Evolutionary conservation across 2,113 vertebrate species (phyloP).

Genomic region (Montifringilla adamsi): DNA sequence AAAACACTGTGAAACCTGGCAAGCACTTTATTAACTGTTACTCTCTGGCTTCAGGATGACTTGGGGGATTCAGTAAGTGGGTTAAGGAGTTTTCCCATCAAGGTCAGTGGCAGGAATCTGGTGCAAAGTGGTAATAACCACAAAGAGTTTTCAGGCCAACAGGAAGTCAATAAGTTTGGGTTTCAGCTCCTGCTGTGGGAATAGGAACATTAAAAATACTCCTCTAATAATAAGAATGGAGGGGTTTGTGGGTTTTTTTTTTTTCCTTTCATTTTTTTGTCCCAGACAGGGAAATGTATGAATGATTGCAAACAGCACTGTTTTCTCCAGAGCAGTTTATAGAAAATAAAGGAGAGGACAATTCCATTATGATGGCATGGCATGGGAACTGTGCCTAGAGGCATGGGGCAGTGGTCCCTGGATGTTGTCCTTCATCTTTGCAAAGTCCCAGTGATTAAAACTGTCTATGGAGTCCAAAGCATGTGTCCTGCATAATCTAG

Average conservation of each 20-base stretch:
- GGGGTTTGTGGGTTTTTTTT: fast-evolving
- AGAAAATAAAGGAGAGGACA: background rate
- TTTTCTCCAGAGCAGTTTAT: background rate
- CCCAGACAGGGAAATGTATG: background rate
- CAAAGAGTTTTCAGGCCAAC: background rate
- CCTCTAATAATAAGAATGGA: background rate
- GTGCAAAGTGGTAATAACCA: conserved; percentile 17
- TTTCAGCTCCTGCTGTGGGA: background rate
- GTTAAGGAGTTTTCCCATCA: conserved; percentile 31
- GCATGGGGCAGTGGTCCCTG: background rate
- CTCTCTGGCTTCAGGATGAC: background rate
- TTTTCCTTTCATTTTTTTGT: background rate
- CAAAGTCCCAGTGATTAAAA: background rate
- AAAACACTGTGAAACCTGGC: background rate
- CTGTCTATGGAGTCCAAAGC: fast-evolving
- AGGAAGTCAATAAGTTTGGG: background rate
- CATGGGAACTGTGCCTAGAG: background rate
- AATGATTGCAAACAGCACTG: background rate
- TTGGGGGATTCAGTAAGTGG: conserved; percentile 38
- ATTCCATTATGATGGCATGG: background rate
- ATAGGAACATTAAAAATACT: background rate
- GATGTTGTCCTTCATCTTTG: background rate
- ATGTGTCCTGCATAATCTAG: background rate
- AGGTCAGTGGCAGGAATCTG: conserved; percentile 14
- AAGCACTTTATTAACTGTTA: background rate